These are phyloP conservation scores for Drosophila ambigua DNA, from an alignment of 1,140 invertebrate genomes.

Conservation along the genomic window DNA sequence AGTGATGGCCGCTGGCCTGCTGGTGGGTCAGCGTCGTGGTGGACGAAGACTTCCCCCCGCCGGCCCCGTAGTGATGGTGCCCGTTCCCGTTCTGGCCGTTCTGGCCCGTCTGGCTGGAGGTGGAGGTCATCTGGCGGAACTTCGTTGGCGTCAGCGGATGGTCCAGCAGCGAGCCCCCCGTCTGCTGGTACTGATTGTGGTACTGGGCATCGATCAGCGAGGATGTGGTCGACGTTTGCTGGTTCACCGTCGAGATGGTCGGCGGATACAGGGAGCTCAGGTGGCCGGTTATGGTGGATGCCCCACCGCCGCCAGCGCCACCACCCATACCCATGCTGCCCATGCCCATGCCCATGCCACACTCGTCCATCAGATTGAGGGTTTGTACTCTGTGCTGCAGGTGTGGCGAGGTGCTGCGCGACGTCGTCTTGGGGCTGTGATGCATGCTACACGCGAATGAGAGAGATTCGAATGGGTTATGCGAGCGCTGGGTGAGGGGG, in stretches of 20 bases:
- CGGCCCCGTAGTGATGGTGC: constrained; percentile 28
- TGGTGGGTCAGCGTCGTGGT: constrained; percentile 61
- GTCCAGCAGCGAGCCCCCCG: constrained; percentile 77
- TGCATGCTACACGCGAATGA: constrained; percentile 56
- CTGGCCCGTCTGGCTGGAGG: constrained; percentile 73
- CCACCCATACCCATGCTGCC: constrained; percentile 8
- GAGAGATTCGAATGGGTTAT: too few relatives aligned
- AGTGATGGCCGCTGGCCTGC: constrained; percentile 38
- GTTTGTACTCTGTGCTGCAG: constrained; percentile 80
- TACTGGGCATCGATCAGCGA: constrained; percentile 80
- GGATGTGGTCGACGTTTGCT: constrained; percentile 82
- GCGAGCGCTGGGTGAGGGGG: not conserved
- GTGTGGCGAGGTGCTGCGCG: constrained; percentile 80
- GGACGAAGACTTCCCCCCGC: constrained; percentile 46
- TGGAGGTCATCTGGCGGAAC: constrained; percentile 77
- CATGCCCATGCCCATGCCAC: constrained; percentile 39
- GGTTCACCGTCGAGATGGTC: constrained; percentile 79
- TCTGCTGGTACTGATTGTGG: constrained; percentile 83
- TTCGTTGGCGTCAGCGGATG: constrained; percentile 82
- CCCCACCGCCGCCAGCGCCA: constrained; percentile 40
- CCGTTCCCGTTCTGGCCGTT: constrained; percentile 36
- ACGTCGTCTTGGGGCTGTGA: constrained; percentile 83
- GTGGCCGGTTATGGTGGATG: constrained; percentile 75
- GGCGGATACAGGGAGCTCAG: constrained; percentile 79
- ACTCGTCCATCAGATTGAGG: constrained; percentile 80